Conservation (phyloP, 2,888 invertebrate species). For the Hemistola chrysoprasaria region DNA sequence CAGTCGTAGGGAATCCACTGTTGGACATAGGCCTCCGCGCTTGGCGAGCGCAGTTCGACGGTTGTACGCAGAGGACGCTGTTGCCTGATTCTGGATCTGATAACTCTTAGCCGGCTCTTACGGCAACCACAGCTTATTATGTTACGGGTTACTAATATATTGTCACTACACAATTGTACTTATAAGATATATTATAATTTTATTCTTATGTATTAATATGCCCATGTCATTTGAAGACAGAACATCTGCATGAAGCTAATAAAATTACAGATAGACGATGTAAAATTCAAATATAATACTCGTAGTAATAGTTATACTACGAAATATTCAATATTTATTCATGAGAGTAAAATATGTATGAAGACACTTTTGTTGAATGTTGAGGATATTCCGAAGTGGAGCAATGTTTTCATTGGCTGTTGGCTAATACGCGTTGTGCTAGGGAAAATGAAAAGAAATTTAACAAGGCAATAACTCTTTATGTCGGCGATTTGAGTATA, state of each 20-base stretch:
- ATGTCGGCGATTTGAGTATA: conserved; percentile 7
- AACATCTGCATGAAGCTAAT: conserved; percentile 10
- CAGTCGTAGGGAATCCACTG: no score
- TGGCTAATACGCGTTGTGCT: conserved; percentile 23
- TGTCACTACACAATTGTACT: no score
- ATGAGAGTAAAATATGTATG: conserved; percentile 60
- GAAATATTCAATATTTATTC: conserved; percentile 60
- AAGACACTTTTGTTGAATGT: conserved; percentile 45
- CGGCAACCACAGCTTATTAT: no score
- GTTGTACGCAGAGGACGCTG: no score
- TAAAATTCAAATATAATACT: conserved; percentile 34
- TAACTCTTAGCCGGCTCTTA: no score
- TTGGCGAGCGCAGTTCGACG: no score
- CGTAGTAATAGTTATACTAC: conserved; percentile 27
- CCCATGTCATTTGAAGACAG: not conserved
- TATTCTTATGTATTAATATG: no score
- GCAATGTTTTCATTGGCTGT: conserved; percentile 39
- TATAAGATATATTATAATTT: no score
- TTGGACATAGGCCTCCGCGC: no score
- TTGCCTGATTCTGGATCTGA: no score
- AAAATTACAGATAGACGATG: conserved; percentile 7
- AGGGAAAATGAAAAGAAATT: conserved; percentile 29
- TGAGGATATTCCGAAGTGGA: conserved; percentile 31
- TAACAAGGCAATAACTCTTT: conserved; percentile 28
- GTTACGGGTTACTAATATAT: no score